Percentiles rank a stretch among this genome's conserved stretches.
These are phyloP conservation scores for Chiloscyllium punctatum DNA, from an alignment of 2,797 vertebrate species.

Conservation along the genomic window DNA sequence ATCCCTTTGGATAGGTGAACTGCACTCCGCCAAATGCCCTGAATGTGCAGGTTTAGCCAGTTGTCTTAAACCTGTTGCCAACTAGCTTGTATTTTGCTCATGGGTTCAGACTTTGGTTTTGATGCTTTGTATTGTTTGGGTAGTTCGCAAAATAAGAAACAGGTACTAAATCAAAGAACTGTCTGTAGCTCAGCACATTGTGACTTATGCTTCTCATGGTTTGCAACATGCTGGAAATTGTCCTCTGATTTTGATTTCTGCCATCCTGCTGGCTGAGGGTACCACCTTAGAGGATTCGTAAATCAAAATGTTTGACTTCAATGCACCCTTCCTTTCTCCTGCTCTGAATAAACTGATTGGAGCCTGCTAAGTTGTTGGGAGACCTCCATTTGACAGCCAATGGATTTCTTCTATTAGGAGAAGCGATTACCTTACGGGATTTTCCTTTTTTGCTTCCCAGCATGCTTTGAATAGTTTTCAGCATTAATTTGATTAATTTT, in stretches of 20 bases:
- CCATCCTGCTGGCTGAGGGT: background rate
- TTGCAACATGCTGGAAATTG: background rate
- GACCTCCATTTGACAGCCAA: background rate
- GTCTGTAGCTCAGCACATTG: background rate
- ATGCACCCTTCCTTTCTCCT: background rate
- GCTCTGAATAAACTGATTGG: background rate
- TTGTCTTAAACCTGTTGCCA: background rate
- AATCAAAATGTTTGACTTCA: background rate
- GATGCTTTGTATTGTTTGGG: background rate
- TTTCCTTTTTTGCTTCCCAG: background rate
- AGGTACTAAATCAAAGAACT: background rate
- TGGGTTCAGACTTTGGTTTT: background rate
- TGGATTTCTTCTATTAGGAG: background rate
- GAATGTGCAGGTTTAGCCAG: background rate
- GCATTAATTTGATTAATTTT: background rate
- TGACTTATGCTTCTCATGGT: background rate
- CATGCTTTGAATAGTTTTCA: background rate
- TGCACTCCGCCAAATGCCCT: background rate
- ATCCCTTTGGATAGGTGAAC: background rate
- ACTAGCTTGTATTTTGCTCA: background rate
- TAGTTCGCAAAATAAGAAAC: background rate
- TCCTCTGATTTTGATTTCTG: background rate
- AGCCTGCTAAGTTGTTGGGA: background rate
- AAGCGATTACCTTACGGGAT: background rate
- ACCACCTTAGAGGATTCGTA: background rate